Evolutionary conservation across 2,888 invertebrate species (phyloP), one percentile per base, ranked within the genome.

Genomic region (Amphimallon solstitiale): DNA sequence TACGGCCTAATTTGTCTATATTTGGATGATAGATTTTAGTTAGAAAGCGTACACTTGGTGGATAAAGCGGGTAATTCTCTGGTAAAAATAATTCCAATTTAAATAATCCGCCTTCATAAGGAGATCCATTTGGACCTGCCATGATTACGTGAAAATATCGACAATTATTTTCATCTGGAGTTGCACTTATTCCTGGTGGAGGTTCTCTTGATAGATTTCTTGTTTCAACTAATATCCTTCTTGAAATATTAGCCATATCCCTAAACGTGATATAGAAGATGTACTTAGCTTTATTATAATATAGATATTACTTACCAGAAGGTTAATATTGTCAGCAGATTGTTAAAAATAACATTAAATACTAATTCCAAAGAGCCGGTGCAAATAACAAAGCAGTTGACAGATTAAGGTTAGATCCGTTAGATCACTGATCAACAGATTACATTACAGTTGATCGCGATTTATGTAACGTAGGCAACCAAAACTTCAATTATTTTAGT

Each of bases 11-110:
- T 85, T 98, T 97, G 87, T 99, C 99, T 84, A 99, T 99, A 85
- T 99, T 99, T 78, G 99, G 99, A 87, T 99, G 99, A 86, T 98
- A 99, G 85, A 99, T 99, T 89, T 98, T 98, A 71, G 99, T 98
- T 84, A 98, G 94, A 87, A 99, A 99, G 81, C 98, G 91, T 82
- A 98, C 98, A 90, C 97, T 98, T 72, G 99, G 99, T 73, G 99
- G 98, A 74, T 97, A 96, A 95, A 99, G 97, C 69, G 99, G 99
- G 85, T 99, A 99, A 84, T 99, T 98, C 85, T 99, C 98, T 69
- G 99, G 99, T 80, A 99, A 88, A 86, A 99, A 99, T 78, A 99
- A 87, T 85, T 99, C 99, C 84, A 99, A 87, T 86, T 97, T 97
- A 85, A 98, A 98, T 72, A 96, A 87, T 74, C 99, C 99, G 77